Evolutionary conservation across 92 coral and sea anemone species (phyloP).

Genomic region (Blastomussa wellsi): DNA sequence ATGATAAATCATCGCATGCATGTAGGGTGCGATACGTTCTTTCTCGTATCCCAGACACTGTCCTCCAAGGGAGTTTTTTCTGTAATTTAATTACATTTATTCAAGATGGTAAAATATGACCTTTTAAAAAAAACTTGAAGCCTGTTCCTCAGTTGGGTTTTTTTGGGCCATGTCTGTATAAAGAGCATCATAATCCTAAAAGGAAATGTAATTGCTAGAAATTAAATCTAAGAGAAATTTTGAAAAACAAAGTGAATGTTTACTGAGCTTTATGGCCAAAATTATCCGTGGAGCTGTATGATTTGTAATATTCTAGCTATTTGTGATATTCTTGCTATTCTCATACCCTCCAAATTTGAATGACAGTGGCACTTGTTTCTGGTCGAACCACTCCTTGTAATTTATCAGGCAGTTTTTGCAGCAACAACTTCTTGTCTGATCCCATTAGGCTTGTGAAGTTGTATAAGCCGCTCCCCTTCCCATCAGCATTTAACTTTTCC

Average conservation of each 20-base stretch:
- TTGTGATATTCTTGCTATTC: background rate
- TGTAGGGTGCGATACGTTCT: background rate
- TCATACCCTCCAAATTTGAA: constrained; percentile 51
- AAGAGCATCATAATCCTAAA: no score
- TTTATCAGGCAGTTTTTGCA: constrained; percentile 42
- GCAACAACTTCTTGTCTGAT: constrained; percentile 58
- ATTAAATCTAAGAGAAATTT: no score
- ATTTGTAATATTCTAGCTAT: constrained; percentile 22
- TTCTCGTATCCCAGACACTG: no score
- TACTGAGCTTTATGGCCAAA: constrained; percentile 46
- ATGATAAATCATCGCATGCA: background rate
- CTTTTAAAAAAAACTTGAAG: no score
- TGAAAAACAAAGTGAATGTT: constrained; percentile 36
- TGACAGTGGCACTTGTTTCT: constrained; percentile 42
- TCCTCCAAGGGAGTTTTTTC: no score
- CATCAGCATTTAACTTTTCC: constrained; percentile 66
- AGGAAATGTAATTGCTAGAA: constrained; percentile 32
- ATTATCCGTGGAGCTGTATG: constrained; percentile 19
- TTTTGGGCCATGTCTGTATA: no score
- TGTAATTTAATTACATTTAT: no score
- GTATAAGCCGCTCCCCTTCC: constrained; percentile 60
- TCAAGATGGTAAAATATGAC: no score
- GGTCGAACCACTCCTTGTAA: constrained; percentile 51
- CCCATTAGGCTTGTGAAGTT: constrained; percentile 73
- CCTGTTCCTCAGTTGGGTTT: no score